Base-by-base conservation (phyloP, 2,113 vertebrate species). In the Burhinus oedicnemus region DNA sequence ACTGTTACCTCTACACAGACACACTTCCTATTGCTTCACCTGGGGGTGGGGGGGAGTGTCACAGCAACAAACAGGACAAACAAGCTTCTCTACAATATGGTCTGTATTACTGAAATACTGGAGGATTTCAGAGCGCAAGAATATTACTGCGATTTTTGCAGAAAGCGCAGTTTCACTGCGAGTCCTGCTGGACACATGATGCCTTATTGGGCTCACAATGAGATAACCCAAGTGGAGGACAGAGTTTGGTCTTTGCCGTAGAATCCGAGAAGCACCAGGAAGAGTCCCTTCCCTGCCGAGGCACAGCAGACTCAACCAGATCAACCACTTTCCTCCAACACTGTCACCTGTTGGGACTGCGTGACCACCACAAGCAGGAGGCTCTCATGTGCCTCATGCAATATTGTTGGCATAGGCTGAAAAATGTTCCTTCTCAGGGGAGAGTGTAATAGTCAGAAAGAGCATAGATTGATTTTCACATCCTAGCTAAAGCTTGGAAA, bases 101-200 rank as follows among this genome's bases (percentile, higher is more conserved):
- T 19, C 51, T 11, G 0, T 55, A 15, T 1, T 32, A 47, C 9
- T 47, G 45, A 61, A 52, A 34, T 16, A n/a, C 16, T 15, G 30
- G 23, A 69, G 49, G 45, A 44, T 11, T 69, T 11, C 2, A 26
- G 27, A 87, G 76, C 5, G 2, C 19, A 34, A 60, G 25, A 34
- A 17, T 1, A 2, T 40, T 47, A 11, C 25, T 20, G 38, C 36
- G 32, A 32, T n/a, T 42, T 76, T 61, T 44, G 65, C 45, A 62
- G 30, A 44, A 78, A 61, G 17, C 8, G 20, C 29, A n/a, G 12
- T 32, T 75, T 75, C 70, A 45, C 45, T 44, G 20, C 0, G 2
- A 55, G 36, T 22, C 6, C 5, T 52, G 64, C 36, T 40, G 30
- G 49, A 54, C 55, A 55, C 65, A 19, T 0, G 0, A 8, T 0